Percentiles rank a stretch among this genome's conserved stretches.
Conservation (phyloP, 2,797 vertebrate species). For the Orientallactaga sibirica region DNA sequence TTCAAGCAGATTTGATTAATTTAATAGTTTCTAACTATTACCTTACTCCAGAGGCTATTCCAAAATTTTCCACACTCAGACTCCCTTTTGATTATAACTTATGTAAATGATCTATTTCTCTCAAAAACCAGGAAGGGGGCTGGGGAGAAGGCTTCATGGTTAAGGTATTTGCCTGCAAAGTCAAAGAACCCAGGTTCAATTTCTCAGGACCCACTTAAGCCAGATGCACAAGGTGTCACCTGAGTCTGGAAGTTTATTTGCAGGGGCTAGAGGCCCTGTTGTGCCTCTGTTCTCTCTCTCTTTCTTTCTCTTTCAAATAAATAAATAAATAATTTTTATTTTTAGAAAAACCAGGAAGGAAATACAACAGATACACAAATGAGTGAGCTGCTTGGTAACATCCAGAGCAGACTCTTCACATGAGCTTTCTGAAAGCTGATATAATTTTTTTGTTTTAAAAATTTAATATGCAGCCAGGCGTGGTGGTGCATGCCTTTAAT, state of each 20-base stretch:
- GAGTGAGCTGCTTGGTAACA: constrained; percentile 74
- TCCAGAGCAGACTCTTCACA: constrained; percentile 59
- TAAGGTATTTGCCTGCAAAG: no score
- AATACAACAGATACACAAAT: constrained; percentile 75
- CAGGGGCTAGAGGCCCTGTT: no score
- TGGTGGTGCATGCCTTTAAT: no score
- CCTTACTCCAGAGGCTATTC: constrained; percentile 82
- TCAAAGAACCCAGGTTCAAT: no score
- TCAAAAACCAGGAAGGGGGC: constrained; percentile 57
- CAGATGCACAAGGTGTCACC: no score
- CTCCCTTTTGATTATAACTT: constrained; percentile 85
- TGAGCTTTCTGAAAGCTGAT: constrained; percentile 80
- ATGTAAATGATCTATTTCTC: constrained; percentile 86
- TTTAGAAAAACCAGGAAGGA: constrained; percentile 53
- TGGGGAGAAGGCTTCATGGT: no score
- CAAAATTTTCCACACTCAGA: constrained; percentile 73
- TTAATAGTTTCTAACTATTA: constrained; percentile 80
- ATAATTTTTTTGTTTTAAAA: constrained; percentile 85
- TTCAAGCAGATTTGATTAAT: constrained; percentile 85
- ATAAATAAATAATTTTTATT: no score
- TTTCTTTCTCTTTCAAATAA: no score
- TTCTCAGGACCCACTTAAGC: no score
- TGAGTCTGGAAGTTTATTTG: no score
- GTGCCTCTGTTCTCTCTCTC: no score
- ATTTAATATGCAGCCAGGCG: constrained; percentile 85